Evolutionary conservation across 2,888 invertebrate genomes (phyloP).

Genomic region (Aphelenchoides bicaudatus): DNA sequence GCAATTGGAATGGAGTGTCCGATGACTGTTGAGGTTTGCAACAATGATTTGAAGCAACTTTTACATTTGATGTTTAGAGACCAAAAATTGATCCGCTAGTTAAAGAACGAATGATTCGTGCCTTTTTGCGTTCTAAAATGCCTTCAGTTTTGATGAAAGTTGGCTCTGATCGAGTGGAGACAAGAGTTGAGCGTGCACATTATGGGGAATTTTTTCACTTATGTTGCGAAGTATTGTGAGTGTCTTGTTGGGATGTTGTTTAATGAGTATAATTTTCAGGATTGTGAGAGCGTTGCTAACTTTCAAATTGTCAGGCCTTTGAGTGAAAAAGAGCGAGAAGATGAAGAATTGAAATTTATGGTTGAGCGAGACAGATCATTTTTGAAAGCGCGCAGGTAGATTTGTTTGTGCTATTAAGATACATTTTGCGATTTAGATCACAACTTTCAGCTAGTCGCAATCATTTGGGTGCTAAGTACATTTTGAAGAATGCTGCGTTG

Average conservation of each 20-base stretch:
- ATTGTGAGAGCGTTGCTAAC: slow-evolving; percentile 18
- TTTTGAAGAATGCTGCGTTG: slow-evolving; percentile 84
- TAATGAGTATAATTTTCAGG: too few species aligned
- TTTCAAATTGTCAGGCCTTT: neutral
- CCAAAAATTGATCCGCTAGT: slow-evolving; percentile 71
- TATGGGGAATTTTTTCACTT: slow-evolving; percentile 49
- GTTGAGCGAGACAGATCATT: slow-evolving; percentile 20
- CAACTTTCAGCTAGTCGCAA: slow-evolving; percentile 6
- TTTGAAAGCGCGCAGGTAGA: too few species aligned
- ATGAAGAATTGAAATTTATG: slow-evolving; percentile 11
- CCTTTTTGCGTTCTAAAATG: slow-evolving; percentile 44
- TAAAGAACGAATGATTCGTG: slow-evolving; percentile 66
- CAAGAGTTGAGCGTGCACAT: slow-evolving; percentile 52
- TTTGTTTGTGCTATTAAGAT: neutral
- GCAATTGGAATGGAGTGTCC: slow-evolving; percentile 67
- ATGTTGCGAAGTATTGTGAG: slow-evolving; percentile 47
- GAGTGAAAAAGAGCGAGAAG: slow-evolving; percentile 1
- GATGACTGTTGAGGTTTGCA: slow-evolving; percentile 22
- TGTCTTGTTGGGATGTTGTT: too few species aligned
- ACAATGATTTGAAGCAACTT: slow-evolving; percentile 14
- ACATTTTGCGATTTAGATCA: slow-evolving; percentile 13
- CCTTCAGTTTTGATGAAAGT: slow-evolving; percentile 41
- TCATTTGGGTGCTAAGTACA: slow-evolving; percentile 65
- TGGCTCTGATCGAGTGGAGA: slow-evolving; percentile 40
- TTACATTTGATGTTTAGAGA: too few species aligned